These are phyloP conservation scores for Chloroceryle amazona DNA, from an alignment of 2,797 vertebrate species.

Conservation along the genomic window DNA sequence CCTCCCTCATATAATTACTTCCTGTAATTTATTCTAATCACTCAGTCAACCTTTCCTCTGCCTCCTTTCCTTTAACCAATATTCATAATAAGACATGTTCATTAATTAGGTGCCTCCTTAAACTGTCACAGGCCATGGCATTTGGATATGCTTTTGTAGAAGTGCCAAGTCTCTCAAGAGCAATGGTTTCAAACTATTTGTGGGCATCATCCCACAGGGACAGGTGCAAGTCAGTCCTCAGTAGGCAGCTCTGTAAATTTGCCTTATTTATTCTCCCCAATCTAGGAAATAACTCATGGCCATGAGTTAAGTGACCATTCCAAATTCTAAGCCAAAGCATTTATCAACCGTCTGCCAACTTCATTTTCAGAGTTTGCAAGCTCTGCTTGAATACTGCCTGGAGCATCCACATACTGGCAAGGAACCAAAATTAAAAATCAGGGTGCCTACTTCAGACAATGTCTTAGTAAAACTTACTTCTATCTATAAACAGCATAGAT, in stretches of 20 bases:
- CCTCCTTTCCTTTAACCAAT: neutral
- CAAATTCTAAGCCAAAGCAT: constrained; percentile 23
- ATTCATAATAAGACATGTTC: constrained; percentile 12
- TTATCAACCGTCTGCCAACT: neutral
- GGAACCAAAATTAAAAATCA: neutral
- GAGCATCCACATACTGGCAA: neutral
- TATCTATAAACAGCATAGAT: neutral
- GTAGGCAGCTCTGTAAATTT: constrained; percentile 42
- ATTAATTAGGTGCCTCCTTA: constrained; percentile 37
- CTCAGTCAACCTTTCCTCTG: neutral
- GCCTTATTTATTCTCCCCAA: constrained; percentile 44
- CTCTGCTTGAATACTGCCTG: neutral
- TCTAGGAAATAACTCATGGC: constrained; percentile 48
- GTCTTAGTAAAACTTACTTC: neutral
- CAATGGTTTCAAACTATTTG: constrained; percentile 48
- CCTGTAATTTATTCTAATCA: constrained; percentile 7
- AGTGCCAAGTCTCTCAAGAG: constrained; percentile 52
- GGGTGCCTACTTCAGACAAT: neutral
- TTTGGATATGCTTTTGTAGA: neutral
- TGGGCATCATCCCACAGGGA: constrained; percentile 47
- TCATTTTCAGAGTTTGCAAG: constrained; percentile 10
- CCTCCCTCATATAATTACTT: constrained; percentile 31
- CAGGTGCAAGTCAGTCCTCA: constrained; percentile 9
- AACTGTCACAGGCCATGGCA: constrained; percentile 1
- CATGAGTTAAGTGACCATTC: neutral